A percentile compares a stretch with the other conserved stretches of the same genome.
phyloP scores from a whole-genome alignment of 2,797 vertebrate genomes.

The Rhabdomys pumilio region DNA sequence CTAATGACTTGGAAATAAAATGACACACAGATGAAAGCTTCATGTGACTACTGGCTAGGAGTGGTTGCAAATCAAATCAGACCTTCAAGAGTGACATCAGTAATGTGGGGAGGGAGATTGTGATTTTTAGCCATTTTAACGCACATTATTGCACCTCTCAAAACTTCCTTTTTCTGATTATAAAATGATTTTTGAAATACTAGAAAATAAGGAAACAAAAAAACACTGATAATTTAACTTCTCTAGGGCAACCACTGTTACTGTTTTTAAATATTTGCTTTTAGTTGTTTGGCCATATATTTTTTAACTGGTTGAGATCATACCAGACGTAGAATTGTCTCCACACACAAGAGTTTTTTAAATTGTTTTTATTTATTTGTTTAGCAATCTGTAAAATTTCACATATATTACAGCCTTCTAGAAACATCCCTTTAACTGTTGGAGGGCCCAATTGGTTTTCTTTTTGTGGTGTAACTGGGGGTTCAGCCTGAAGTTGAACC shows the following conservation, averaged over 20 bases:
- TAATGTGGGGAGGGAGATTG: neutral
- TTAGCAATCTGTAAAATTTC: slow-evolving; percentile 65
- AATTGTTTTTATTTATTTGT: slow-evolving; percentile 33
- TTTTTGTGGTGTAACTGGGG: neutral
- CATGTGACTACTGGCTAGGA: slow-evolving; percentile 63
- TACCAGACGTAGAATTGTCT: slow-evolving; percentile 53
- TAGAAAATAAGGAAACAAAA: slow-evolving; percentile 57
- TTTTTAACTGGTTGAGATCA: slow-evolving; percentile 76
- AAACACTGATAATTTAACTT: slow-evolving; percentile 20
- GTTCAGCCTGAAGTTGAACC: neutral
- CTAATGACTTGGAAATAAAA: slow-evolving; percentile 72
- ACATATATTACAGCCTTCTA: slow-evolving; percentile 49
- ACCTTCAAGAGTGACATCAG: slow-evolving; percentile 3
- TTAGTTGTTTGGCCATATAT: slow-evolving; percentile 65
- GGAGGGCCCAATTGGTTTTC: neutral
- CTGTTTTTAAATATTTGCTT: slow-evolving; percentile 68
- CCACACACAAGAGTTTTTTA: slow-evolving; percentile 45
- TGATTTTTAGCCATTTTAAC: slow-evolving; percentile 39
- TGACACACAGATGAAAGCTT: slow-evolving; percentile 58
- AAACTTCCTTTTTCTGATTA: slow-evolving; percentile 61
- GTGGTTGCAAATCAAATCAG: slow-evolving; percentile 63
- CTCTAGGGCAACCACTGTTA: neutral
- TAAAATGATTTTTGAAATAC: slow-evolving; percentile 65
- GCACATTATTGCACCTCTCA: slow-evolving; percentile 28
- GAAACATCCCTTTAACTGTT: slow-evolving; percentile 63